phyloP scores from a whole-genome alignment of 1,140 invertebrate genomes.

The Pygmarrhopalites habei region DNA sequence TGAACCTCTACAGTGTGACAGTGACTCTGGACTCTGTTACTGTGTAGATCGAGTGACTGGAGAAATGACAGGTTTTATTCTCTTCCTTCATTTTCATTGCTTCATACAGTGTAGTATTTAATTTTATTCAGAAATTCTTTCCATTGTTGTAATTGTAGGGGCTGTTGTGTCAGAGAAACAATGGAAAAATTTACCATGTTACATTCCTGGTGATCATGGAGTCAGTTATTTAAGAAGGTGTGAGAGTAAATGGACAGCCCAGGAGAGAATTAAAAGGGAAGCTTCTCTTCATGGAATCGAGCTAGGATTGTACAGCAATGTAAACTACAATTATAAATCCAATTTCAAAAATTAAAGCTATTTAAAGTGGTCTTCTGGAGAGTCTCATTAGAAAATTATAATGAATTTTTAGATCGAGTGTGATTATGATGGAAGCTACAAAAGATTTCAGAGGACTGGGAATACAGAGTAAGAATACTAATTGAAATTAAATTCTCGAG shows the following conservation, averaged over 20 bases:
- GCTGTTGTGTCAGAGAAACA: constrained; percentile 30
- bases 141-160: too few species aligned
- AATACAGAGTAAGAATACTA: background rate
- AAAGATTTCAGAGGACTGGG: background rate
- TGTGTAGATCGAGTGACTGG: constrained; percentile 35
- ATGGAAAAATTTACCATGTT: constrained; percentile 33
- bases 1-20: constrained; percentile 37
- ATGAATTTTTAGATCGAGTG: too few species aligned
- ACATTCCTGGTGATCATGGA: background rate
- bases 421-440: constrained; percentile 55
- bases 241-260: constrained; percentile 31
- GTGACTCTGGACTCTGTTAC: constrained; percentile 35
- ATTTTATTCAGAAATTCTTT: too few species aligned
- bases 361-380: too few species aligned
- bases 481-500: background rate
- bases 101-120: too few species aligned
- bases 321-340: too few species aligned
- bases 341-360: too few species aligned
- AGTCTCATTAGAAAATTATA: too few species aligned
- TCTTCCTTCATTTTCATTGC: too few species aligned
- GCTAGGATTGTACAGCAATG: constrained; percentile 44
- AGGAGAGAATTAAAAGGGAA: constrained; percentile 19
- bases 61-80: constrained; percentile 25
- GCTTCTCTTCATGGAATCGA: constrained; percentile 39
- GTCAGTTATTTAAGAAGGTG: constrained; percentile 28